A percentile compares a stretch with the other conserved stretches of the same genome.
These are phyloP conservation scores for Anolis carolinensis DNA, from an alignment of 2,113 vertebrate genomes.

Conservation along the genomic window DNA sequence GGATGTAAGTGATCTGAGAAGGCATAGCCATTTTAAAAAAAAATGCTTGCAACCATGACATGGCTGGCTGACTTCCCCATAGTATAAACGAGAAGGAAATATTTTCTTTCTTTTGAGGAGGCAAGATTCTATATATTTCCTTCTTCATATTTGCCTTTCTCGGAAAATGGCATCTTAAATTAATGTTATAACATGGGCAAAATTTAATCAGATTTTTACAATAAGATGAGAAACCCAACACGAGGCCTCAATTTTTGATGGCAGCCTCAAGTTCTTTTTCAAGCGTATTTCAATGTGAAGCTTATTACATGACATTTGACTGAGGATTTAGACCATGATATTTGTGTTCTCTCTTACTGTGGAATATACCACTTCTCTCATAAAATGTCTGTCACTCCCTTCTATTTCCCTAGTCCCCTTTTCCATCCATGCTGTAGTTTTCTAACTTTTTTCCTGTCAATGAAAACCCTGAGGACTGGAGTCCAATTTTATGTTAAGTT, in stretches of 20 bases:
- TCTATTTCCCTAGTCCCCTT: background rate
- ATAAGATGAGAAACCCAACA: background rate
- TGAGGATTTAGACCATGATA: background rate
- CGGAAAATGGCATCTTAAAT: background rate
- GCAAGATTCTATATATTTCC: background rate
- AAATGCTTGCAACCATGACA: too few relatives aligned
- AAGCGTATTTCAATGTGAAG: too few relatives aligned
- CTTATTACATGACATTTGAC: background rate
- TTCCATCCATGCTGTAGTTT: background rate
- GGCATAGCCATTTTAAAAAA: too few relatives aligned
- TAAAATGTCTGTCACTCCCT: too few relatives aligned
- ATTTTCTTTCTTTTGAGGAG: too few relatives aligned
- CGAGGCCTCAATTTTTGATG: background rate
- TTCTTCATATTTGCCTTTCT: background rate
- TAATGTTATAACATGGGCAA: background rate
- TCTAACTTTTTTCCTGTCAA: background rate
- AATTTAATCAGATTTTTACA: background rate
- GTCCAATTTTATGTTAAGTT: background rate
- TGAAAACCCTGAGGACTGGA: background rate
- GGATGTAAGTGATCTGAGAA: too few relatives aligned
- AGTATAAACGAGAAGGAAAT: too few relatives aligned
- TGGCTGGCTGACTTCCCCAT: too few relatives aligned
- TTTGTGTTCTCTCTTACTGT: background rate
- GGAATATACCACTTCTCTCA: background rate
- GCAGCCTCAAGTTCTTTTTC: background rate